These are phyloP conservation scores for Drosophila subsilvestris DNA, from an alignment of 2,888 invertebrate genomes.

Conservation along the genomic window DNA sequence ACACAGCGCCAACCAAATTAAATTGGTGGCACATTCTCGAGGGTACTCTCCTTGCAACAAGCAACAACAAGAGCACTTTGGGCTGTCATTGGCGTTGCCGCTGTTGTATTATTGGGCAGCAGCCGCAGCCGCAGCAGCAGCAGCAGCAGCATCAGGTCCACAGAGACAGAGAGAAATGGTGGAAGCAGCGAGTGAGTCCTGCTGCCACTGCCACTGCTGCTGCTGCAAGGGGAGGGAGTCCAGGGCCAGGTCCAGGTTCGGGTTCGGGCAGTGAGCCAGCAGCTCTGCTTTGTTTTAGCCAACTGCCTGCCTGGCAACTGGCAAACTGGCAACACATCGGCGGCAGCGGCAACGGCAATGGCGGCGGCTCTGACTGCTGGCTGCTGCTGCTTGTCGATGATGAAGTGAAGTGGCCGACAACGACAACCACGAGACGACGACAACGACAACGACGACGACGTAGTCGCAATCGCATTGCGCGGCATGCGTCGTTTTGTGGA, in stretches of 20 bases:
- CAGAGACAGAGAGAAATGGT: not conserved
- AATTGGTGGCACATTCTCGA: constrained; percentile 1
- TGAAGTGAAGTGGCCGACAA: constrained; percentile 71
- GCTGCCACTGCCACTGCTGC: not conserved
- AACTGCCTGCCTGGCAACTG: constrained; percentile 43
- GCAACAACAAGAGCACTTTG: constrained; percentile 1
- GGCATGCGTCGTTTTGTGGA: constrained; percentile 51
- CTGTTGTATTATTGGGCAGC: constrained; percentile 3
- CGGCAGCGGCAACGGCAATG: not conserved
- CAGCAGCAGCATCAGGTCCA: not conserved
- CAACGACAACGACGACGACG: constrained; percentile 41
- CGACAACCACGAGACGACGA: constrained; percentile 43
- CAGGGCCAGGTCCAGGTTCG: constrained; percentile 29
- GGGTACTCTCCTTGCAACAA: not conserved
- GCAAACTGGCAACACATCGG: constrained; percentile 8
- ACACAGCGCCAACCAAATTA: not conserved
- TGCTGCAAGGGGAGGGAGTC: not conserved
- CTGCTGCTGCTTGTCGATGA: constrained; percentile 66
- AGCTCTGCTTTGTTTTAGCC: constrained; percentile 69
- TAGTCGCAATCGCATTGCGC: constrained; percentile 38
- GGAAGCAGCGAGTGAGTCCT: not conserved
- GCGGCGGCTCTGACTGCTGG: constrained; percentile 22
- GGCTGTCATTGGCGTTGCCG: constrained; percentile 2
- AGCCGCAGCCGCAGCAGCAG: constrained; percentile 3
- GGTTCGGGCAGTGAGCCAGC: constrained; percentile 14